Percentiles rank a stretch among this genome's conserved stretches.
These are phyloP conservation scores for Tuta absoluta DNA, from an alignment of 2,888 invertebrate genomes.

Conservation along the genomic window DNA sequence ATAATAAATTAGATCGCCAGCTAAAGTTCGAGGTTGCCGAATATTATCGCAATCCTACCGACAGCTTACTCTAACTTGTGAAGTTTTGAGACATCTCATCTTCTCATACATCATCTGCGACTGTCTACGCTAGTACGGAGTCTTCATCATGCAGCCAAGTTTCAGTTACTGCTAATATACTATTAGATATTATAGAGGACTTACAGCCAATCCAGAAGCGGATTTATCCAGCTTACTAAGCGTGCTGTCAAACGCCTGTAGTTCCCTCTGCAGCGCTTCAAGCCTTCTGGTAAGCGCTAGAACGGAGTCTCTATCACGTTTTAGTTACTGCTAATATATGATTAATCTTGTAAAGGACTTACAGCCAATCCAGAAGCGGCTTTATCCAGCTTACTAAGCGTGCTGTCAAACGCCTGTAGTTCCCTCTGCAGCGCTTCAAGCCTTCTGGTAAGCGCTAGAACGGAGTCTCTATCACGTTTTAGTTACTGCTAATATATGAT, in stretches of 20 bases:
- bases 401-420: slow-evolving; percentile 88
- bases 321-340: too few relatives aligned
- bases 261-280: slow-evolving; percentile 90
- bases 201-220: slow-evolving; percentile 32
- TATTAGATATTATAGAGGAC: not conserved
- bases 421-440: slow-evolving; percentile 91
- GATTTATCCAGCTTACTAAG: slow-evolving; percentile 83
- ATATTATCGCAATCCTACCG: too few relatives aligned
- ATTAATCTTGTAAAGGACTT: not conserved
- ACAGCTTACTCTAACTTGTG: too few relatives aligned
- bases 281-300: slow-evolving; percentile 90
- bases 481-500: too few relatives aligned
- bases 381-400: slow-evolving; percentile 83
- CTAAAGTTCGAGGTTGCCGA: too few relatives aligned
- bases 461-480: slow-evolving; percentile 84
- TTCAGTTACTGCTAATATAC: not conserved
- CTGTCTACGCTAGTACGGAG: too few relatives aligned
- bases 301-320: slow-evolving; percentile 96
- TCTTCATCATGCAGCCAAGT: too few relatives aligned
- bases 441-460: slow-evolving; percentile 90
- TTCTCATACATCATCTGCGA: too few relatives aligned
- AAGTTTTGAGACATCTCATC: too few relatives aligned
- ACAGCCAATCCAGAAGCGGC: slow-evolving; percentile 44
- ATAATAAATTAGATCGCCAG: too few relatives aligned
- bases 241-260: slow-evolving; percentile 88